A percentile compares a stretch with the other conserved stretches of the same genome.
Evolutionary conservation across 2,888 invertebrate genomes (phyloP).

Genomic region (Belgica antarctica): DNA sequence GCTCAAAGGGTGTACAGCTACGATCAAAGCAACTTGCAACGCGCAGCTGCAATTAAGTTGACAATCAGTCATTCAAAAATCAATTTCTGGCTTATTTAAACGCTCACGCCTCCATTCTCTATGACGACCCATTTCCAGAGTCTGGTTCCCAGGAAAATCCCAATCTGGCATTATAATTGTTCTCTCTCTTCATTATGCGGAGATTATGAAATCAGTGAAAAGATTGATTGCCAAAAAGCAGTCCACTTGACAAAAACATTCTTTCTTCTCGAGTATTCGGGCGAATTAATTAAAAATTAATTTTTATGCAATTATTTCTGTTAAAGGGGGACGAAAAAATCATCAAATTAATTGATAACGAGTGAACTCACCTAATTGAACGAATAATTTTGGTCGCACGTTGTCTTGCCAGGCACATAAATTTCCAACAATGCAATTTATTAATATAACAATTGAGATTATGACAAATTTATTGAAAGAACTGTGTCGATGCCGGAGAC

Average conservation of each 20-base stretch:
- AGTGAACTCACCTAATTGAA: constrained; percentile 78
- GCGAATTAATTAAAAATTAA: constrained; percentile 39
- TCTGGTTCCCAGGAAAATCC: neutral
- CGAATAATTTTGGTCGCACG: constrained; percentile 88
- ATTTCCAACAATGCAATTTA: constrained; percentile 51
- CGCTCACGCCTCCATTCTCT: too few relatives aligned
- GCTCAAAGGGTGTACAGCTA: neutral
- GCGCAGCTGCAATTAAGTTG: neutral
- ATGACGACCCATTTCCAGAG: too few relatives aligned
- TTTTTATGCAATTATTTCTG: constrained; percentile 41
- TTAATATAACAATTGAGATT: constrained; percentile 43
- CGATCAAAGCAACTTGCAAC: neutral
- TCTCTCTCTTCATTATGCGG: constrained; percentile 11
- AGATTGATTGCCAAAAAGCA: constrained; percentile 36
- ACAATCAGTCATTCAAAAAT: neutral
- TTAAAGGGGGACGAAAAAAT: neutral
- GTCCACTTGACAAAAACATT: constrained; percentile 29
- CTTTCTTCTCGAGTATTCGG: neutral
- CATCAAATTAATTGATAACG: constrained; percentile 45
- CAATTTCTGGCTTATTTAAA: constrained; percentile 4
- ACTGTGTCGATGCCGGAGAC: constrained; percentile 30
- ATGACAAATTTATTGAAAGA: constrained; percentile 39
- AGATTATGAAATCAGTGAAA: neutral
- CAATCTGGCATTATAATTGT: constrained; percentile 2
- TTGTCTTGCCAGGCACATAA: constrained; percentile 82